phyloP scores from a whole-genome alignment of 2,797 vertebrate genomes.

The Liasis olivaceus region DNA sequence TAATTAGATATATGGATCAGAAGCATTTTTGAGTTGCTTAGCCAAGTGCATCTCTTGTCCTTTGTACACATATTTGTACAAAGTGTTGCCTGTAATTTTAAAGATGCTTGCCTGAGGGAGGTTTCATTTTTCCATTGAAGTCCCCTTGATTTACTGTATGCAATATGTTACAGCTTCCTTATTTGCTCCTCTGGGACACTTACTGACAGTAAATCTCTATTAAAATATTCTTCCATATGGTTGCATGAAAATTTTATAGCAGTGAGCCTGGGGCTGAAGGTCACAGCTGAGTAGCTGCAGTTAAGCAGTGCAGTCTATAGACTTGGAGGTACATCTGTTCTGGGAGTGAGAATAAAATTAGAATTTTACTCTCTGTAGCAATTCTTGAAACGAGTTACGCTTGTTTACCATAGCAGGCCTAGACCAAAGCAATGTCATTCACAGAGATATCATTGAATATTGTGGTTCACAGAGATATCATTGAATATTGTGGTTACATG shows the following conservation, averaged over 20 bases:
- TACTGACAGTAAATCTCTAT: constrained; percentile 95
- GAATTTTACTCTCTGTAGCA: constrained; percentile 85
- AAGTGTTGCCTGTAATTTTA: constrained; percentile 87
- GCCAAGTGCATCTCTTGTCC: constrained; percentile 79
- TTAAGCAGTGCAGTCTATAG: constrained; percentile 86
- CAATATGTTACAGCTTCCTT: constrained; percentile 95
- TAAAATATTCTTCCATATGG: constrained; percentile 96
- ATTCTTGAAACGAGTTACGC: constrained; percentile 79
- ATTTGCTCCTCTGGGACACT: constrained; percentile 91
- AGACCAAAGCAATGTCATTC: constrained; percentile 48
- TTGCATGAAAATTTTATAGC: constrained; percentile 97
- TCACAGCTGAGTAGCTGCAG: constrained; percentile 87
- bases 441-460: constrained; percentile 32
- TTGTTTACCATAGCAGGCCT: constrained; percentile 72
- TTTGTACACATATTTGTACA: constrained; percentile 89
- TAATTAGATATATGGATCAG: constrained; percentile 79
- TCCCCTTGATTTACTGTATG: constrained; percentile 91
- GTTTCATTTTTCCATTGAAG: constrained; percentile 83
- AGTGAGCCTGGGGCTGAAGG: constrained; percentile 88
- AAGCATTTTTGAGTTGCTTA: constrained; percentile 77
- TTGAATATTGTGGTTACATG: constrained; percentile 41
- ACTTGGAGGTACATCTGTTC: constrained; percentile 87
- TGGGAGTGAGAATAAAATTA: constrained; percentile 85
- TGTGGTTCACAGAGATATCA: constrained; percentile 43
- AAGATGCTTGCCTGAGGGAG: constrained; percentile 82